Conservation (phyloP, 1,140 invertebrate species). For the Cyrtorhinus lividipennis region DNA sequence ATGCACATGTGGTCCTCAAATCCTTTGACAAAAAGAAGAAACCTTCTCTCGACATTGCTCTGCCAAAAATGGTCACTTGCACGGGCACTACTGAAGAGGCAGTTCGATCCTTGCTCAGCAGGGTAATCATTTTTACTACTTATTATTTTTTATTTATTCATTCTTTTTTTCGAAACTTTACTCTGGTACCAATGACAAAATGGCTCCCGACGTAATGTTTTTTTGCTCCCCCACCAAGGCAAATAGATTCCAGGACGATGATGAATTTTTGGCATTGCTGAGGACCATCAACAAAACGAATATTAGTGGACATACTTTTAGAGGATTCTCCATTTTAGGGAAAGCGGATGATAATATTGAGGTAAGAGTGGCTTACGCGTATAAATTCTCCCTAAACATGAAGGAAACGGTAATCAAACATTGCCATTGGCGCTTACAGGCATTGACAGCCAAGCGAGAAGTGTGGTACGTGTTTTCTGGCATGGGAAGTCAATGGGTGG, state of each 20-base stretch:
- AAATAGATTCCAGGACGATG: slow-evolving; percentile 35
- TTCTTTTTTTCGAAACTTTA: neutral
- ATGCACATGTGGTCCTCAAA: slow-evolving; percentile 77
- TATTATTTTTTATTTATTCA: neutral
- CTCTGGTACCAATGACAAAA: neutral
- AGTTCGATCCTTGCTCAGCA: slow-evolving; percentile 40
- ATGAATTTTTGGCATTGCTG: slow-evolving; percentile 61
- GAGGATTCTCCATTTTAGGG: slow-evolving; percentile 45
- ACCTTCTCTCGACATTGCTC: slow-evolving; percentile 30
- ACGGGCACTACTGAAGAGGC: slow-evolving; percentile 75
- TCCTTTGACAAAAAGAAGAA: slow-evolving; percentile 56
- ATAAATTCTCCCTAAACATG: neutral
- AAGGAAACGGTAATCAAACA: neutral
- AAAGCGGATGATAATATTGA: neutral
- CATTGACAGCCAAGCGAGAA: neutral
- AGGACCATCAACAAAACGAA: slow-evolving; percentile 54
- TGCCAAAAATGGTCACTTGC: slow-evolving; percentile 57
- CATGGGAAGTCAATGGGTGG: slow-evolving; percentile 92
- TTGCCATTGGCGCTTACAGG: neutral
- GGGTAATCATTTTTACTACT: neutral
- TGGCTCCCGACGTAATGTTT: neutral
- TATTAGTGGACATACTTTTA: slow-evolving; percentile 50
- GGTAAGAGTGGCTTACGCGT: neutral
- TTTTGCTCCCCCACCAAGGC: too few species aligned
- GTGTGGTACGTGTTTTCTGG: slow-evolving; percentile 90